Conservation (phyloP, 2,113 vertebrate genomes). For the Strix aluco region DNA sequence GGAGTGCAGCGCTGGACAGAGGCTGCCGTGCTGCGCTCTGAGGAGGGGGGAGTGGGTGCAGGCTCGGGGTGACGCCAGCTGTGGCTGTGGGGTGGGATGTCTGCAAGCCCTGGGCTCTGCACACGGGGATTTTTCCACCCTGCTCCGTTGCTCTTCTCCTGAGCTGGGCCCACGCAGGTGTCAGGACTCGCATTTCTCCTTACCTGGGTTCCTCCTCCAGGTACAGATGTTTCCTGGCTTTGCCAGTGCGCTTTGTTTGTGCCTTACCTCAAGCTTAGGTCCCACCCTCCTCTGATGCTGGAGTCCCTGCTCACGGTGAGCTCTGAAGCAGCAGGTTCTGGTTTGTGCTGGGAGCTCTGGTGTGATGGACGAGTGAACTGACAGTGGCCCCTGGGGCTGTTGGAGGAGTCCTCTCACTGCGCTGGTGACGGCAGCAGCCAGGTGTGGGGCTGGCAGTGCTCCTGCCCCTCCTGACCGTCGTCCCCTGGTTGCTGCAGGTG, state of each 20-base stretch:
- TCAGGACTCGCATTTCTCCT: background rate
- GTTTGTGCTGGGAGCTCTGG: background rate
- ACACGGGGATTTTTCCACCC: background rate
- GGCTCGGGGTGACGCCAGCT: background rate
- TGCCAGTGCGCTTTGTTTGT: background rate
- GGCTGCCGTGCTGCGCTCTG: background rate
- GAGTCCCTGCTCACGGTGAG: background rate
- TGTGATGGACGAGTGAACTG: background rate
- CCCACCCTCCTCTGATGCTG: background rate
- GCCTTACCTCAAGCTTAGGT: background rate
- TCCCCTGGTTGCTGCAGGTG: slow-evolving; percentile 68
- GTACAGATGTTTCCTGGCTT: background rate
- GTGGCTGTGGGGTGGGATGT: background rate
- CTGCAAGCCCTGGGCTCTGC: background rate
- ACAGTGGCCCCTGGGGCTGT: background rate
- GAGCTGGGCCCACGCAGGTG: background rate
- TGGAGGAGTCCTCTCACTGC: background rate
- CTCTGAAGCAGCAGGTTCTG: background rate
- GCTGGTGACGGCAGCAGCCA: background rate
- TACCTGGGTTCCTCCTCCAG: background rate
- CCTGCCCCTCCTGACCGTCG: background rate
- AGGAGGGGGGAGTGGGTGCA: background rate
- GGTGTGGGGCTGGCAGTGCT: background rate
- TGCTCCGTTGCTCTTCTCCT: background rate
- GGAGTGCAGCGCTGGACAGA: background rate